Conservation (phyloP, 2,888 invertebrate species). For the Tiliacea aurago region DNA sequence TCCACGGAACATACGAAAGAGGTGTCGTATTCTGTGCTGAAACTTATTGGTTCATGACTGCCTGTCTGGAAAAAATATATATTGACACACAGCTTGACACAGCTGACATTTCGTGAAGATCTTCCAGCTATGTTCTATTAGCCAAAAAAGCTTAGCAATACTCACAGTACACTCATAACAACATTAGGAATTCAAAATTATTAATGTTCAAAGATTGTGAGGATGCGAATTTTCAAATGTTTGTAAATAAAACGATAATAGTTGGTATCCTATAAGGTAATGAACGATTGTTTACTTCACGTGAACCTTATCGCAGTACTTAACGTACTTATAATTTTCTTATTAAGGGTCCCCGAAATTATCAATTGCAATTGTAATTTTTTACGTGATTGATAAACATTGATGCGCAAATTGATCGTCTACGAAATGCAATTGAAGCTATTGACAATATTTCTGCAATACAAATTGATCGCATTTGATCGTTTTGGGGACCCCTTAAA, state of each 20-base stretch:
- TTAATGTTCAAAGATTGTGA: constrained; percentile 23
- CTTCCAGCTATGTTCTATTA: constrained; percentile 29
- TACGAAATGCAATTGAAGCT: too few relatives aligned
- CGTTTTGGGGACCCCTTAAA: not conserved
- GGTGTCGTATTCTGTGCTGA: not conserved
- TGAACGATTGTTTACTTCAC: constrained; percentile 44
- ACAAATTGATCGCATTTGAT: too few relatives aligned
- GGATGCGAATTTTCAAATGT: constrained; percentile 35
- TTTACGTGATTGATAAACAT: too few relatives aligned
- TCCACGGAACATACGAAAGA: not conserved
- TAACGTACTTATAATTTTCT: not conserved
- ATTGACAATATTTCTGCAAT: too few relatives aligned
- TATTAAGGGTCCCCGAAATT: not conserved
- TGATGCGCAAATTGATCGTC: too few relatives aligned
- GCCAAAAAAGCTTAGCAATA: constrained; percentile 16
- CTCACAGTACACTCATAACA: not conserved
- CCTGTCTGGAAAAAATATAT: constrained; percentile 21
- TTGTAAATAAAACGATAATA: constrained; percentile 37
- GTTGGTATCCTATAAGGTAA: constrained; percentile 41
- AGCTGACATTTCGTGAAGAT: constrained; percentile 39
- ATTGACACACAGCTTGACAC: constrained; percentile 47
- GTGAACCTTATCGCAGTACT: not conserved
- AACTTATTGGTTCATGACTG: constrained; percentile 31
- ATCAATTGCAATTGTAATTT: too few relatives aligned
- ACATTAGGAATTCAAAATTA: constrained; percentile 40